Evolutionary conservation across 2,113 vertebrate genomes (phyloP), one percentile per base, ranked within the genome.

Genomic region (Andinoacara biseriatus): DNA sequence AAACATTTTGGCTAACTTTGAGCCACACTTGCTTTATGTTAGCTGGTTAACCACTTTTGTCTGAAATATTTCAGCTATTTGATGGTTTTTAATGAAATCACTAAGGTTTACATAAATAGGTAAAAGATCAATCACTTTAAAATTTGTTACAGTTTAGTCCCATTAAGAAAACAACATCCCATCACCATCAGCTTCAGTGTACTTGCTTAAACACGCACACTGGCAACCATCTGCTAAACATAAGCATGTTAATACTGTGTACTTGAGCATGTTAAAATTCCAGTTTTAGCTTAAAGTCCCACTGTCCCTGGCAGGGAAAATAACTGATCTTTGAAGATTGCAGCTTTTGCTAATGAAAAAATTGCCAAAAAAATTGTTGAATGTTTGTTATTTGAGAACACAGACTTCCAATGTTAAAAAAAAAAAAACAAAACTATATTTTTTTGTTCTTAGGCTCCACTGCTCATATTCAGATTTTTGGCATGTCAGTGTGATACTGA

Each of bases 51-150:
- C 3, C 13, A 40, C 13, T 24, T 63, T 65, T 65, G 14, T 3
- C 38, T 67, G 4, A 22, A 67, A 67, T 46, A 9, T 15, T 67
- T 26, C 14, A 46, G 38, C 10, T 46, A 26, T 26, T 67, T 46
- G 0, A 3, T 65, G 0, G 0, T 65, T 43, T 65, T 43, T 24
- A 65, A 43, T 5, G 17, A 17, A 24, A 24, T 24, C 62, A 43
- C 38, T 10, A n/a, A 65, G 61, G 61, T 65, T 0, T 65, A 65
- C 10, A 6, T 0, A 65, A 38, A 17, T 38, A 43, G n/a, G 43
- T 7, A 65, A 22, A 67, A 8, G 8, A 46, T 26, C 15, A 17
- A 67, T 67, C 46, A 0, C 5, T 67, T 67, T 26, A 46, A 46
- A 26, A 46, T 67, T 46, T 43, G 17, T 14, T 0, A 67, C 14